Evolutionary conservation across 2,113 vertebrate genomes (phyloP), one percentile per base, ranked within the genome.

Genomic region (Coreoperca whiteheadi): DNA sequence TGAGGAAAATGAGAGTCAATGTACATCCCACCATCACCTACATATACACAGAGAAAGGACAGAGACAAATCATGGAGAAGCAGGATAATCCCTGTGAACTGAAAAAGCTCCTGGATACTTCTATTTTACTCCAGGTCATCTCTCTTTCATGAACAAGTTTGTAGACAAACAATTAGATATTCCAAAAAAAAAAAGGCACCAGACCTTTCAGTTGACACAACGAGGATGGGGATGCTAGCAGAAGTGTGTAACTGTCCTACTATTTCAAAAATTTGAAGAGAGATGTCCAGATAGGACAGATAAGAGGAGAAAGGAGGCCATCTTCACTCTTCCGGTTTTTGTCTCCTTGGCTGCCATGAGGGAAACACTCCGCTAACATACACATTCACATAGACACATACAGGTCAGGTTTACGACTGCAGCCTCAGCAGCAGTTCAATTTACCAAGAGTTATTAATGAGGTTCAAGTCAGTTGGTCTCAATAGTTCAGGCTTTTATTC

Each of bases 281-380:
- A 88, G 83, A 89, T 70, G 23, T 39, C 34, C 46, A 80, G 90
- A 91, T 86, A 89, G 53, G 56, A 54, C 34, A 61, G 39, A 91
- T 79, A 87, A 41, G 10, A 68, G 48, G 43, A 86, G 43, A 85
- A 46, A 56, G 57, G 67, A 83, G 20, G 68, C 78, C 34, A 74
- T 67, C 60, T 65, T 74, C 11, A n/a, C 48, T 54, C 61, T 71
- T 86, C 63, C 73, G 11, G 51, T 83, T 84, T 89, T 83, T 82
- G 71, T 89, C 48, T 88, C 30, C 70, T 28, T 34, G 50, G 57
- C 66, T 51, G 64, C 51, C 20, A 63, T 16, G 28, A 39, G 37
- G 28, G 25, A 75, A 77, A 87, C 50, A 37, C 32, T 5, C 6
- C 48, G 32, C 32, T 34, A 34, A 71, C 43, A 2, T 37, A 46